phyloP scores from a whole-genome alignment of 2,797 vertebrate genomes.

The Telmatherina bonti region DNA sequence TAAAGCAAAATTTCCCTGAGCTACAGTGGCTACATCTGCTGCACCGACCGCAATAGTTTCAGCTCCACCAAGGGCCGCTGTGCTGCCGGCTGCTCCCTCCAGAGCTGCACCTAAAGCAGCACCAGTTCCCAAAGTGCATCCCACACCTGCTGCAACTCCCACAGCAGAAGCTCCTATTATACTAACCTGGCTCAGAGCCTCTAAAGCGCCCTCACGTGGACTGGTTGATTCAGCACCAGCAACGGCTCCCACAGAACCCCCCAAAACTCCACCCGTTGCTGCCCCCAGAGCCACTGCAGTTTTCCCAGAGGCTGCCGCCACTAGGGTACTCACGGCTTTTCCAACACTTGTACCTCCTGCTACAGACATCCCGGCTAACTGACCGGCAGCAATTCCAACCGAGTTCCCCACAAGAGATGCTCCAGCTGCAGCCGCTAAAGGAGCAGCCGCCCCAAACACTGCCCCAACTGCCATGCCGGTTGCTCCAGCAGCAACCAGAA shows the following conservation, averaged over 20 bases:
- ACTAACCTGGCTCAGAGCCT: constrained; percentile 76
- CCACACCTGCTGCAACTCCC: constrained; percentile 78
- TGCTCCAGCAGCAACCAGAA: constrained; percentile 76
- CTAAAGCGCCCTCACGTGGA: constrained; percentile 70
- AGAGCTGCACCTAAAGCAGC: constrained; percentile 68
- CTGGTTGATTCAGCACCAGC: constrained; percentile 68
- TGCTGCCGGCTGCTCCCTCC: constrained; percentile 57
- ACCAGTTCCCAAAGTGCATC: constrained; percentile 71
- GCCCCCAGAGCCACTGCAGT: constrained; percentile 76
- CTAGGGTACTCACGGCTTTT: constrained; percentile 76
- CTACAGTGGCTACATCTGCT: constrained; percentile 28
- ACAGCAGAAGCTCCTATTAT: constrained; percentile 69
- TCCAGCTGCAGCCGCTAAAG: constrained; percentile 77
- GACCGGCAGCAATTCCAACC: constrained; percentile 66
- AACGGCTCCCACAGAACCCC: constrained; percentile 74
- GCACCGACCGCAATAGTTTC: constrained; percentile 47
- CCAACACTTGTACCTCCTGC: constrained; percentile 64
- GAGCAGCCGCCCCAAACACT: constrained; percentile 72
- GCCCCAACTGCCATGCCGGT: constrained; percentile 80
- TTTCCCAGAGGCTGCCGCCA: constrained; percentile 72
- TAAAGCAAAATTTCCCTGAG: constrained; percentile 37
- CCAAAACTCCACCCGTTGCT: constrained; percentile 76
- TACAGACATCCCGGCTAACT: constrained; percentile 71
- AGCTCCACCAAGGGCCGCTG: constrained; percentile 54
- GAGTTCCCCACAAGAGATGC: constrained; percentile 74